Evolutionary conservation across 2,888 invertebrate species (phyloP), one percentile per base, ranked within the genome.

Genomic region (Uropetala carovei): DNA sequence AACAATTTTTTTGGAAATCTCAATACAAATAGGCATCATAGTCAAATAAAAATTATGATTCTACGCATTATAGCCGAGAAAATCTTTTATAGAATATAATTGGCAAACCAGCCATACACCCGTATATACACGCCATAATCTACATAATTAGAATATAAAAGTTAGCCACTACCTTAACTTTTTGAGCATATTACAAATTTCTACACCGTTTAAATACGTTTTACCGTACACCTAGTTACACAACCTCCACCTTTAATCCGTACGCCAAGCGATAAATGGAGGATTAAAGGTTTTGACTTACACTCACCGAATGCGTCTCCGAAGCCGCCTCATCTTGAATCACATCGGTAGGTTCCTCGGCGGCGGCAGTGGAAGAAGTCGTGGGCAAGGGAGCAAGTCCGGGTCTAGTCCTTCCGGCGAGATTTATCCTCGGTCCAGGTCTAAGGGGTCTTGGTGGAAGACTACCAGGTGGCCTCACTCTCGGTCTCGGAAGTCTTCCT

Each of bases 371-470:
- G 1, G 96, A 95, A 0, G 95, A 94, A 9, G 95, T 94, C 9
- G 96, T 95, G 0, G 96, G 96, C 0, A 96, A 95, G 0, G 95
- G 95, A 0, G 95, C 94, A 0, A 94, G 95, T 91, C 94, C 94
- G 64, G 95, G 94, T 16, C 96, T 96, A 1, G 96, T 95, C 94
- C 96, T 95, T 92, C 95, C 95, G 83, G 94, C 96, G 93, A 97
- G 94, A 94, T 97, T 97, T 86, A 97, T 95, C 94, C 97, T 96
- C 3, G 97, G 96, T 2, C 97, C 97, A 0, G 97, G 97, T 92
- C 97, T 95, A 92, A 97, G 95, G 0, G 97, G 96, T 92, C 97
- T 94, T 0, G 95, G 93, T 60, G 94, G 95, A 10, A 95, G 95
- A 0, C 95, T 96, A 92, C 95, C 95, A 92, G 95, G 95, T 57